Base-by-base conservation (phyloP, 2,888 invertebrate genomes). In the Drosophila mimica region DNA sequence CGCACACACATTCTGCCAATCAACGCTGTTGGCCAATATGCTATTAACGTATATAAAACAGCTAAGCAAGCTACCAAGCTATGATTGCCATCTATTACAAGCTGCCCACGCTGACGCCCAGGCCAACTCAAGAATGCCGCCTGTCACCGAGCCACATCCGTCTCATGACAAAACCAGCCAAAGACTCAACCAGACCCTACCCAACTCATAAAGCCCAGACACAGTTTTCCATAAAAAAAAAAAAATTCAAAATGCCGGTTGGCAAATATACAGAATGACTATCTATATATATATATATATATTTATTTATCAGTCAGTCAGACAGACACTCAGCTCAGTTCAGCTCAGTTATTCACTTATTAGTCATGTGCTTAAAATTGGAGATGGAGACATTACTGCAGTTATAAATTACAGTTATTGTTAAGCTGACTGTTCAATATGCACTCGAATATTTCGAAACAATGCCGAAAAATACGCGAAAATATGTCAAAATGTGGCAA, bases 61-160 rank as follows among this genome's bases (percentile, higher is more conserved):
- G 28, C 38, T 38, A 38, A 46, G 20, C 43, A 40, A 40, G n/a
- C 40, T n/a, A 33, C 46, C 54, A 52, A 71, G 54, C 75, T 52
- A 13, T 56, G 38, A 56, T 36, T 59, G 56, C 53, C 69, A 58
- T 51, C 67, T 70, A 67, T 73, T 88, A 83, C 69, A 70, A 74
- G 54, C 74, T 57, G 74, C 86, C 85, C 83, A 88, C 85, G 80
- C 79, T 70, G 52, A 82, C 85, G 86, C 85, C 85, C 83, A 85
- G 71, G 57, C 80, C 56, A 13, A 38, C 70, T 63, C 73, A 28
- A 69, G 82, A 83, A 86, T 88, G 71, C 82, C 82, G 85, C 70
- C 82, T 82, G 88, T 80, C 83, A 80, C 58, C 80, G 61, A 76
- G 49, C 81, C 79, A 88, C 85, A 85, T 85, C 85, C 85, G 85